A percentile compares a stretch with the other conserved stretches of the same genome.
Conservation (phyloP, 1,140 invertebrate genomes). For the Heliconius hewitsoni region DNA sequence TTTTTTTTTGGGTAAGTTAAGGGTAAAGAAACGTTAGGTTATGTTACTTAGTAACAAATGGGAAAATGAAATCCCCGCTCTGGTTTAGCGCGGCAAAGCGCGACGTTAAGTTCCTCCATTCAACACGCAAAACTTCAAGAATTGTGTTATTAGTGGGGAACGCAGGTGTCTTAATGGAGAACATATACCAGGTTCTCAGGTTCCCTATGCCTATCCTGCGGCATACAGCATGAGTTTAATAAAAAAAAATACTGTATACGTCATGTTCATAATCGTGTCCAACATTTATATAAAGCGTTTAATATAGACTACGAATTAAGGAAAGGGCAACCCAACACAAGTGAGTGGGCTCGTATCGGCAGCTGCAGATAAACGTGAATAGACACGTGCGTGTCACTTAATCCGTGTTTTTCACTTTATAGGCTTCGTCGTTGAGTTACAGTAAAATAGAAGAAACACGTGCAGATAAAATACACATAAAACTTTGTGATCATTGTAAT, state of each 20-base stretch:
- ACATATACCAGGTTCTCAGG: too few species aligned
- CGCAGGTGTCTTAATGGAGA: too few species aligned
- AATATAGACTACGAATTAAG: neutral
- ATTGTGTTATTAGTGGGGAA: too few species aligned
- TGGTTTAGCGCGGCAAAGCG: too few species aligned
- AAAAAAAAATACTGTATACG: too few species aligned
- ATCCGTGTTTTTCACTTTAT: neutral
- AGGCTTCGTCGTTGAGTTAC: neutral
- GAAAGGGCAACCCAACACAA: neutral
- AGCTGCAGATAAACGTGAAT: constrained; percentile 9
- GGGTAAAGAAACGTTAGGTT: neutral
- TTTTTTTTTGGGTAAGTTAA: neutral
- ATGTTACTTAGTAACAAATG: neutral
- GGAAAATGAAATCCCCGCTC: too few species aligned
- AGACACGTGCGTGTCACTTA: neutral
- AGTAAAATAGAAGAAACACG: neutral
- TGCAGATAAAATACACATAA: neutral
- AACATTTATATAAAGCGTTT: neutral
- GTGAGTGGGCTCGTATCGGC: constrained; percentile 24
- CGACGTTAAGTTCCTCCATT: too few species aligned
- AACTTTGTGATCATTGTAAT: too few species aligned
- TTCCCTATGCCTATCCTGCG: too few species aligned
- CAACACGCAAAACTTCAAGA: too few species aligned
- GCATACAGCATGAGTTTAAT: too few species aligned
- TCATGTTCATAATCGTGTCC: neutral